Conservation (phyloP, 2,888 invertebrate species). For the Agrotis segetum region DNA sequence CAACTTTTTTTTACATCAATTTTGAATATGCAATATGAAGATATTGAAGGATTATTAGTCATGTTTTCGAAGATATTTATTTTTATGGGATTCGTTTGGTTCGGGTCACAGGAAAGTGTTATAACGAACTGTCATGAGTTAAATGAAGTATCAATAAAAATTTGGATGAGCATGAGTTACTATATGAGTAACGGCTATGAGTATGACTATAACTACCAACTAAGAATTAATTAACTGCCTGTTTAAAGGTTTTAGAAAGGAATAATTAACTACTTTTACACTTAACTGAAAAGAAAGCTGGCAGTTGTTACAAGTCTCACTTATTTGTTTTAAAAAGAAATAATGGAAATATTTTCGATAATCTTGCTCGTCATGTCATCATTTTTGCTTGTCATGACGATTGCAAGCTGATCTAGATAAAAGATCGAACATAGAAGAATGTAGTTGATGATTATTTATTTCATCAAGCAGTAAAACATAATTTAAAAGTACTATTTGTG, state of each 20-base stretch:
- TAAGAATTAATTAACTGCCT: slow-evolving; percentile 21
- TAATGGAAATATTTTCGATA: slow-evolving; percentile 32
- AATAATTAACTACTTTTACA: slow-evolving; percentile 4
- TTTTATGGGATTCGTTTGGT: slow-evolving; percentile 71
- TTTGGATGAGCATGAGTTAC: slow-evolving; percentile 34
- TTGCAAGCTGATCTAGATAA: background rate
- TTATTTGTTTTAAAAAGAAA: slow-evolving; percentile 31
- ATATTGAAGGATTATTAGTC: slow-evolving; percentile 89
- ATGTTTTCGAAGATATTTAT: slow-evolving; percentile 77
- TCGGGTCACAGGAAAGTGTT: slow-evolving; percentile 76
- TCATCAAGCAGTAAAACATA: background rate
- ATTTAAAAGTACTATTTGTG: background rate
- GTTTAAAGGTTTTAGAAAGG: slow-evolving; percentile 1
- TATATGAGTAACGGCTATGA: slow-evolving; percentile 11
- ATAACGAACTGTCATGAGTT: slow-evolving; percentile 75
- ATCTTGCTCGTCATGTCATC: slow-evolving; percentile 22
- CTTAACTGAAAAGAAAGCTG: slow-evolving; percentile 35
- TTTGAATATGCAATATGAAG: slow-evolving; percentile 86
- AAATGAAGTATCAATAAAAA: slow-evolving; percentile 67
- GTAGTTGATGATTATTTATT: background rate
- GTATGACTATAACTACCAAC: background rate
- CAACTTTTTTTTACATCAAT: slow-evolving; percentile 76
- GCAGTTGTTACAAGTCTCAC: slow-evolving; percentile 11
- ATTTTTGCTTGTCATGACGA: slow-evolving; percentile 31
- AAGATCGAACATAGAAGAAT: slow-evolving; percentile 15